A percentile compares a stretch with the other conserved stretches of the same genome.
Evolutionary conservation across 2,113 vertebrate genomes (phyloP).

Genomic region (Acrocephalus arundinaceus): DNA sequence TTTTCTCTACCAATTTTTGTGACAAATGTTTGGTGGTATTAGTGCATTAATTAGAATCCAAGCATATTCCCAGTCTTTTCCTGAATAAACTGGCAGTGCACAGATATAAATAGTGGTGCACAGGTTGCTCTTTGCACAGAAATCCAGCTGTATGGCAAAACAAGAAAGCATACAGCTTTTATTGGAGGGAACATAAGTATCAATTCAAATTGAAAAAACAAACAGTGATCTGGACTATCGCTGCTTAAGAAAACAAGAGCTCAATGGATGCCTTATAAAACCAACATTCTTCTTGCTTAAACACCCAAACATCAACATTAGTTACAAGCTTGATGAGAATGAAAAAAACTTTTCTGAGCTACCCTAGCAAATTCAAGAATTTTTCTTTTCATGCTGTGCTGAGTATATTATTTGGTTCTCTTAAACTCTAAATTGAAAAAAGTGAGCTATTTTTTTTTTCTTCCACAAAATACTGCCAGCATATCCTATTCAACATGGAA

Average conservation of each 20-base stretch:
- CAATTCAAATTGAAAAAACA: slow-evolving; percentile 60
- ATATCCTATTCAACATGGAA: neutral
- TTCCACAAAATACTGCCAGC: neutral
- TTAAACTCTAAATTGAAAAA: neutral
- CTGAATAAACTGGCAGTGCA: slow-evolving; percentile 11
- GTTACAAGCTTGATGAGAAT: slow-evolving; percentile 29
- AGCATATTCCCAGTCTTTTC: neutral
- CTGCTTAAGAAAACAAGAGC: slow-evolving; percentile 67
- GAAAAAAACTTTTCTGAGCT: slow-evolving; percentile 1
- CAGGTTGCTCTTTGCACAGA: neutral
- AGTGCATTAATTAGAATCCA: slow-evolving; percentile 7
- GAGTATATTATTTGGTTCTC: slow-evolving; percentile 6
- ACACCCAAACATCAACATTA: slow-evolving; percentile 47
- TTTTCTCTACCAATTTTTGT: slow-evolving; percentile 23
- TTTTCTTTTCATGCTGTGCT: slow-evolving; percentile 30
- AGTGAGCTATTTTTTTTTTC: neutral
- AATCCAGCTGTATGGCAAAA: slow-evolving; percentile 34
- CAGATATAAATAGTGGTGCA: neutral
- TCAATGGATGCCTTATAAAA: slow-evolving; percentile 65
- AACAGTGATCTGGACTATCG: slow-evolving; percentile 40
- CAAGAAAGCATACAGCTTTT: slow-evolving; percentile 53
- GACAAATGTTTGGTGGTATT: slow-evolving; percentile 3
- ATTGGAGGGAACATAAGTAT: slow-evolving; percentile 58
- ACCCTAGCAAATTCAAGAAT: neutral
- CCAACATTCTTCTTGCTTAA: slow-evolving; percentile 62